Evolutionary conservation across 2,797 vertebrate genomes (phyloP), one percentile per base, ranked within the genome.

Genomic region (Hyperoplus lanceolatus): DNA sequence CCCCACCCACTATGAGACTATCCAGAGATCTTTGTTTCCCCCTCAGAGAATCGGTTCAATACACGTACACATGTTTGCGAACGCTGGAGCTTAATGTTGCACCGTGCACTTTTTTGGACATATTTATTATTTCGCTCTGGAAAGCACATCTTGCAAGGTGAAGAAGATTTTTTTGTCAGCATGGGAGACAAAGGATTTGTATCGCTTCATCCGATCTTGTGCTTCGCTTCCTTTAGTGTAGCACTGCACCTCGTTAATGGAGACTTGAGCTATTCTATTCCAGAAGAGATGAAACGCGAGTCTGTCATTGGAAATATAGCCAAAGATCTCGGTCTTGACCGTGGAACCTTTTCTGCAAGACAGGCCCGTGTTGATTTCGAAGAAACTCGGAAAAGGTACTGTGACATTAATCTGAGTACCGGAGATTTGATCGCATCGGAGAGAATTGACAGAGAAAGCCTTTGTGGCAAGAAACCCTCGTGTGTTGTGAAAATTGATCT

Each of bases 371-470:
- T 90, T 36, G 85, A 93, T 74, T 72, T 65, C 5, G 87, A 89
- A 4, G 91, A 70, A 5, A 92, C 87, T 29, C 53, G 50, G 0
- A 89, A 86, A 4, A 42, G 72, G 1, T 90, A 87, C 38, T 90
- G 87, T 70, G 81, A 90, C 3, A 83, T 95, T 14, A 92, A 92
- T 86, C 29, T 88, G 21, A 86, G 43, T 4, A 88, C 77, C 6
- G 93, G 93, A 21, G 89, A 93, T 55, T 77, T 95, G 63, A 72
- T 77, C 15, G 49, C 56, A 46, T 90, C 13, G 3, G 93, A 83
- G 10, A 92, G 90, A 72, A 90, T 95, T 56, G 94, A 96, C 75
- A 80, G 95, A 79, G 95, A 96, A 54, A 84, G 70, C 65, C 88
- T 95, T 46, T 96, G 95, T 38, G 90, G 88, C 0, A 80, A 90